Conservation (phyloP, 2,888 invertebrate genomes). For the Auanema freiburgensis region DNA sequence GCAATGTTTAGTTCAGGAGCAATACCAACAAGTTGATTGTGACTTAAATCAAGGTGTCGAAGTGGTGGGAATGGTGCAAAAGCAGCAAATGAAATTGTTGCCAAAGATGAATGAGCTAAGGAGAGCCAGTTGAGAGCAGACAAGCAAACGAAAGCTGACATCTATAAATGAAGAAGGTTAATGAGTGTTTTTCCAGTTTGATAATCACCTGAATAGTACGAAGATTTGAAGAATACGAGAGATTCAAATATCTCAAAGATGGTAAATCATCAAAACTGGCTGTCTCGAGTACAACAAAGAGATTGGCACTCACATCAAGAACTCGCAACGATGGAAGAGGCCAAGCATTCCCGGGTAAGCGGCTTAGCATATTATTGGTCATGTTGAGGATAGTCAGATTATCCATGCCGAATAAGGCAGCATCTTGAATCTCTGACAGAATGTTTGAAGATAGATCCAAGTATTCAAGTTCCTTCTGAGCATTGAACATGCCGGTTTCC, state of each 20-base stretch:
- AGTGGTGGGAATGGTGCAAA: conserved; percentile 38
- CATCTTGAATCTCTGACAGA: conserved; percentile 43
- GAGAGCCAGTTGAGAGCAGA: conserved; percentile 38
- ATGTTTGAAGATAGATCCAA: conserved; percentile 40
- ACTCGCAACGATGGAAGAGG: conserved; percentile 29
- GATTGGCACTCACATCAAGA: conserved; percentile 36
- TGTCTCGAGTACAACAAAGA: conserved; percentile 42
- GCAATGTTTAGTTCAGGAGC: conserved; percentile 7
- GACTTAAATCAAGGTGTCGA: conserved; percentile 28
- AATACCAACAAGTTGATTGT: conserved; percentile 26
- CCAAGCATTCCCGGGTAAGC: conserved; percentile 43
- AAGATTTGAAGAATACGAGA: conserved; percentile 36
- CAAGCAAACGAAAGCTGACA: conserved; percentile 41
- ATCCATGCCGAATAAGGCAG: conserved; percentile 36
- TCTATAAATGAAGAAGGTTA: conserved; percentile 23
- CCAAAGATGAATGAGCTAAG: conserved; percentile 25
- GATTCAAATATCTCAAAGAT: conserved; percentile 32
- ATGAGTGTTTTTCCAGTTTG: neutral
- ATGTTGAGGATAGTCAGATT: conserved; percentile 31
- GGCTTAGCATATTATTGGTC: conserved; percentile 32
- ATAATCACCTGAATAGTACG: conserved; percentile 38
- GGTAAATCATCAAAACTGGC: conserved; percentile 44
- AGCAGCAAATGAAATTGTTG: conserved; percentile 32
- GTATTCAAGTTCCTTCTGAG: conserved; percentile 28
- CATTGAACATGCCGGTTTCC: conserved; percentile 44